Base-by-base conservation (phyloP, 2,888 invertebrate species). In the Ernsta delagoae region DNA sequence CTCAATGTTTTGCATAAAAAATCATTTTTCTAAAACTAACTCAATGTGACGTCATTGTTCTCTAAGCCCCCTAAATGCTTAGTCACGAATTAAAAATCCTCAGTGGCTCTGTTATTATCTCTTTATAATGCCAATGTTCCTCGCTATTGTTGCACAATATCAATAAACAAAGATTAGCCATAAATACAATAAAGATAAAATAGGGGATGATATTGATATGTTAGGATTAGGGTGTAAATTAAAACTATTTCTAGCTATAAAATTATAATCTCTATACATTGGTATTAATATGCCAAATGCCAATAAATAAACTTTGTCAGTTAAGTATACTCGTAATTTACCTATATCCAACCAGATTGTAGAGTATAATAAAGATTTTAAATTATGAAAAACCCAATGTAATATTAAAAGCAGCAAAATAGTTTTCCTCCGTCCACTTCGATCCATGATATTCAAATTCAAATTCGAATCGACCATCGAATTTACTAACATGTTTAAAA, bases 1-100 rank as follows among this genome's bases (percentile, higher is more conserved):
- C 45, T 36, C 24, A 68, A 57, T 59, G 63, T 64, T 72, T 71
- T 68, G 60, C 72, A 71, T 74, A 72, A 70, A 73, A 73, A 65
- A 70, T 66, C 24, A 68, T 34, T 43, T 63, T 70, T 70, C 70
- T 64, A 31, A 45, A 7, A 57, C 57, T 71, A 79, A 74, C 68
- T 62, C 41, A 11, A 62, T 70, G 63, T 74, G 77, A 77, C 79
- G 72, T 71, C 53, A 71, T 72, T 72, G 74, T 76, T 56, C 54
- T 76, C 75, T 74, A 77, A 79, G 74, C 79, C 45, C 78, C 73
- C 79, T 79, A 79, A 74, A 81, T 86, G 86, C 86, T 65, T 66
- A 78, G 83, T 85, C 88, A 88, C 85, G 86, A 81, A 78, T 78
- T 75, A 74, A 72, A 72, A 72, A 71, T 61, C 61, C 66, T 50